A percentile compares a stretch with the other conserved stretches of the same genome.
Evolutionary conservation across 2,888 invertebrate species (phyloP).

Genomic region (Atethmia centrago): DNA sequence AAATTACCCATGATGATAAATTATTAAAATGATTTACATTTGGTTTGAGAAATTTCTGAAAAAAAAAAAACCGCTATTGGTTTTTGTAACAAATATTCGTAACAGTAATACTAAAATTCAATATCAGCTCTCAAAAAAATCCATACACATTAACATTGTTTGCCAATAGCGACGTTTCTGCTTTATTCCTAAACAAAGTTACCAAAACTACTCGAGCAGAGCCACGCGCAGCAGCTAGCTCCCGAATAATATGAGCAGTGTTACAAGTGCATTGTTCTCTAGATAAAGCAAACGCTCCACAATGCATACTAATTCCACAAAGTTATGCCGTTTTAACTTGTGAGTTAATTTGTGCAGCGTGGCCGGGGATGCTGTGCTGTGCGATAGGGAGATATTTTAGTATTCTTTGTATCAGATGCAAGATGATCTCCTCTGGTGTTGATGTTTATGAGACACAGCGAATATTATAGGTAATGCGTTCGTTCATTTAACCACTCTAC

Average conservation of each 20-base stretch:
- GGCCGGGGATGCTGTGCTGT: not conserved
- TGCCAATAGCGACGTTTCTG: not conserved
- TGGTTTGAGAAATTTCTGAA: not conserved
- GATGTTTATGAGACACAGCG: not conserved
- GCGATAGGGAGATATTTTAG: not conserved
- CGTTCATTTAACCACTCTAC: not conserved
- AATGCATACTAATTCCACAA: slow-evolving; percentile 66
- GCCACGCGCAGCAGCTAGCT: slow-evolving; percentile 22
- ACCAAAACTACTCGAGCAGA: slow-evolving; percentile 25
- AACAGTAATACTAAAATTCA: not conserved
- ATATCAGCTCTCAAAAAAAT: slow-evolving; percentile 9
- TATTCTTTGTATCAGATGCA: not conserved
- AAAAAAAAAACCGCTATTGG: not conserved
- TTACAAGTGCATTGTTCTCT: slow-evolving; percentile 59
- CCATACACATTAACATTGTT: slow-evolving; percentile 1
- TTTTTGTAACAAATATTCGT: not conserved
- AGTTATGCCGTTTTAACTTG: slow-evolving; percentile 60
- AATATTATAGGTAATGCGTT: not conserved
- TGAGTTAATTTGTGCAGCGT: slow-evolving; percentile 53
- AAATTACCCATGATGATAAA: not conserved
- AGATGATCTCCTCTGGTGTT: not conserved
- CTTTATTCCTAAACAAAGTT: slow-evolving; percentile 21
- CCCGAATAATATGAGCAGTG: slow-evolving; percentile 56
- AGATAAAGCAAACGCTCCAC: slow-evolving; percentile 62
- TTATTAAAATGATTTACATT: not conserved